Conservation (phyloP, 2,888 invertebrate genomes). For the Mimachlamys varia region DNA sequence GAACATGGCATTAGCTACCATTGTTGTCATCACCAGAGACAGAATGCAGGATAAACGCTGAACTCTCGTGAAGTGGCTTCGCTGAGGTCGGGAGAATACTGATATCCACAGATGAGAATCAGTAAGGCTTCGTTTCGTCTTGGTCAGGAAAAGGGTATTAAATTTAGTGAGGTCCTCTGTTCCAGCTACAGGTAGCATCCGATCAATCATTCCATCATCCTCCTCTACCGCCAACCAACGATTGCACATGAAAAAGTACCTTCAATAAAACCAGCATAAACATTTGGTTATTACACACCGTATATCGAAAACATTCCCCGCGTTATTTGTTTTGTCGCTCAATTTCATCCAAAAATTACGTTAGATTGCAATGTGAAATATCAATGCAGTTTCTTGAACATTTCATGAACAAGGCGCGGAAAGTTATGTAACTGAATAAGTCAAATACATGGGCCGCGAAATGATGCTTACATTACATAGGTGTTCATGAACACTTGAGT, state of each 20-base stretch:
- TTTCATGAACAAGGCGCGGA: no score
- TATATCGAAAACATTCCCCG: no score
- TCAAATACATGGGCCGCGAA: no score
- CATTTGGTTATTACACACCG: not conserved
- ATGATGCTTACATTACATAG: no score
- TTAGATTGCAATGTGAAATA: no score
- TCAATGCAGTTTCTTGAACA: no score
- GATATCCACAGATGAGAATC: slow-evolving; percentile 82
- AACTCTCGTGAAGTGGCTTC: slow-evolving; percentile 80
- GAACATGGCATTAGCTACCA: slow-evolving; percentile 82
- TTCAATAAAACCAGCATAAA: slow-evolving; percentile 45
- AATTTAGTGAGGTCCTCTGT: slow-evolving; percentile 64
- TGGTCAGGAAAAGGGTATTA: slow-evolving; percentile 70
- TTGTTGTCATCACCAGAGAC: slow-evolving; percentile 79
- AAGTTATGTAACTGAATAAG: no score
- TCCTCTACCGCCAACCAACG: slow-evolving; percentile 77
- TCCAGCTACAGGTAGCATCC: slow-evolving; percentile 65
- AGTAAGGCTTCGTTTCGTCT: slow-evolving; percentile 75
- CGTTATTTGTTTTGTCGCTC: no score
- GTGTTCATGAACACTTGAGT: no score
- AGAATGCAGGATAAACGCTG: slow-evolving; percentile 79
- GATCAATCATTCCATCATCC: slow-evolving; percentile 67
- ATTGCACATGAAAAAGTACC: slow-evolving; percentile 76
- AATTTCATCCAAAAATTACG: no score
- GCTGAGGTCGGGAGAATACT: slow-evolving; percentile 80